Evolutionary conservation across 2,888 invertebrate species (phyloP).

Genomic region (Linhomoeus sp.): DNA sequence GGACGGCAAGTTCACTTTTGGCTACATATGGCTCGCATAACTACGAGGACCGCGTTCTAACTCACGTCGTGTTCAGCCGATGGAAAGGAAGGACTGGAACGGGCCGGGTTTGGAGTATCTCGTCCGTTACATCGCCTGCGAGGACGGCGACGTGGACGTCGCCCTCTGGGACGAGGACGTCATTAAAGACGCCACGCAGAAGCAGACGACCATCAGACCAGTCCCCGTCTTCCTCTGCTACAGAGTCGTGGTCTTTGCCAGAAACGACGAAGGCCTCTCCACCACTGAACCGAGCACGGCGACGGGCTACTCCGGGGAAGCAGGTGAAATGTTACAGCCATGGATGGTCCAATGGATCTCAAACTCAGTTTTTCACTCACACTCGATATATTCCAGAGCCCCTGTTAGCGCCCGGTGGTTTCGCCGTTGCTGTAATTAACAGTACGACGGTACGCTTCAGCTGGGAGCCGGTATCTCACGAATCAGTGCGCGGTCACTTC

Average conservation of each 20-base stretch:
- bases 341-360: too few species aligned
- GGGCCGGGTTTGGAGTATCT: slow-evolving; percentile 72
- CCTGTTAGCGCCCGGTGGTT: too few species aligned
- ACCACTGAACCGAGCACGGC: slow-evolving; percentile 58
- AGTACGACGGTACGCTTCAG: too few species aligned
- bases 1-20: slow-evolving; percentile 53
- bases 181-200: slow-evolving; percentile 24
- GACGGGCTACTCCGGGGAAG: slow-evolving; percentile 80
- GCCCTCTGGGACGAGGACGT: too few species aligned
- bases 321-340: too few species aligned
- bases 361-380: too few species aligned
- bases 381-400: too few species aligned
- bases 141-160: not conserved
- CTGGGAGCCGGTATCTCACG: too few species aligned
- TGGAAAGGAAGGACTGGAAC: slow-evolving; percentile 90
- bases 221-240: slow-evolving; percentile 77
- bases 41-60: too few species aligned
- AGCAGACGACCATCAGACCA: slow-evolving; percentile 47
- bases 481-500: too few species aligned
- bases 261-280: slow-evolving; percentile 18
- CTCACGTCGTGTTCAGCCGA: slow-evolving; percentile 40
- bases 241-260: slow-evolving; percentile 50
- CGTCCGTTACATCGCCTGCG: slow-evolving; percentile 15
- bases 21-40: too few species aligned
- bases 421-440: too few species aligned